phyloP scores from a whole-genome alignment of 2,888 invertebrate species.

The Cryptosula pallasiana region DNA sequence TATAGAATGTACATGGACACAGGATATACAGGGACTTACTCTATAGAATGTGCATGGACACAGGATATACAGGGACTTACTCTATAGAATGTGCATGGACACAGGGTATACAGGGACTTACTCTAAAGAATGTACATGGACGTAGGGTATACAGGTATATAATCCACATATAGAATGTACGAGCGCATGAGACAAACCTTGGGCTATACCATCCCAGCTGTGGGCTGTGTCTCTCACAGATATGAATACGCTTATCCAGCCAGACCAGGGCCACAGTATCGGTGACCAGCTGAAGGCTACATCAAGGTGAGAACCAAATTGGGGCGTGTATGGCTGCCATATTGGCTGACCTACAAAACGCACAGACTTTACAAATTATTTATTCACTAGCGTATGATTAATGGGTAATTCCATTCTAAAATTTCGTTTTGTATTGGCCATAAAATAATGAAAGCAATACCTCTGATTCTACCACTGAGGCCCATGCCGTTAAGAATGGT shows the following conservation, averaged over 20 bases:
- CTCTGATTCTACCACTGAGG: constrained; percentile 74
- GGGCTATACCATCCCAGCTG: constrained; percentile 70
- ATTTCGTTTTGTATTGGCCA: too few species aligned
- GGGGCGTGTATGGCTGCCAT: constrained; percentile 84
- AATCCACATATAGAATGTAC: not conserved
- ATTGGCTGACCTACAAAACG: constrained; percentile 55
- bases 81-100: too few species aligned
- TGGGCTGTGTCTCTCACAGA: constrained; percentile 64
- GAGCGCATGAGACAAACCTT: constrained; percentile 57
- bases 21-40: too few species aligned
- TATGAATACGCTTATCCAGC: constrained; percentile 80
- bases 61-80: too few species aligned
- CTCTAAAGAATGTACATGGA: too few species aligned
- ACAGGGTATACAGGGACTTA: too few species aligned
- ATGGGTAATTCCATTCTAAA: too few species aligned
- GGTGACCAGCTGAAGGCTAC: constrained; percentile 70
- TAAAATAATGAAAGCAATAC: constrained; percentile 49
- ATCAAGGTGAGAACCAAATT: constrained; percentile 73
- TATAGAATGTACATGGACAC: too few species aligned
- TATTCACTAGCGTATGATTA: too few species aligned
- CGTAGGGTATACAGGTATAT: too few species aligned
- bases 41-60: too few species aligned
- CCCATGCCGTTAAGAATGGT: constrained; percentile 90
- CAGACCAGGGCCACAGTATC: constrained; percentile 93
- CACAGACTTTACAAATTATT: too few species aligned